Evolutionary conservation across 1,140 invertebrate species (phyloP).

Genomic region (Sinella curviseta): DNA sequence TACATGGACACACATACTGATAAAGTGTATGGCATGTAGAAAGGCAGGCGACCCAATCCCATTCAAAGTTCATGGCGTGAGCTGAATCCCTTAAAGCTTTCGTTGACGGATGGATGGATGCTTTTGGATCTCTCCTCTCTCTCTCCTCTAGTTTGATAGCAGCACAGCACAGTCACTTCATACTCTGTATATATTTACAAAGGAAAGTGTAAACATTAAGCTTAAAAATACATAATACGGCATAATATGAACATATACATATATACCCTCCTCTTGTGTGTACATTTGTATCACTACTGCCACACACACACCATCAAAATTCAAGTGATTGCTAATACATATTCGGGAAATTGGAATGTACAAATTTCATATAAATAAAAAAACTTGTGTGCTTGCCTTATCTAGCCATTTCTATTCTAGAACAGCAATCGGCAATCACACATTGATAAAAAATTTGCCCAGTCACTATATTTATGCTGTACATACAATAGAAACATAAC

Average conservation of each 20-base stretch:
- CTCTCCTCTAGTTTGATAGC: not conserved
- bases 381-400: not conserved
- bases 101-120: slow-evolving; percentile 26
- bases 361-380: too few species aligned
- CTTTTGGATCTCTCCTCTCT: not conserved
- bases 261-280: not conserved
- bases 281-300: not conserved
- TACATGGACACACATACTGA: not conserved
- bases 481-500: too few species aligned
- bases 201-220: not conserved
- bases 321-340: slow-evolving; percentile 19
- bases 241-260: slow-evolving; percentile 2
- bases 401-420: too few species aligned
- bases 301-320: not conserved
- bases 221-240: too few species aligned
- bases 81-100: slow-evolving; percentile 38
- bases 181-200: slow-evolving; percentile 18
- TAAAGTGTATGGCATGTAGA: not conserved
- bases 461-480: too few species aligned
- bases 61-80: slow-evolving; percentile 50
- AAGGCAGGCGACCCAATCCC: slow-evolving; percentile 18
- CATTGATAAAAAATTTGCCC: too few species aligned
- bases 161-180: not conserved
- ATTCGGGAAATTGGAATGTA: slow-evolving; percentile 7
- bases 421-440: too few species aligned